phyloP scores from a whole-genome alignment of 2,113 vertebrate species.

The Nerophis ophidion region DNA sequence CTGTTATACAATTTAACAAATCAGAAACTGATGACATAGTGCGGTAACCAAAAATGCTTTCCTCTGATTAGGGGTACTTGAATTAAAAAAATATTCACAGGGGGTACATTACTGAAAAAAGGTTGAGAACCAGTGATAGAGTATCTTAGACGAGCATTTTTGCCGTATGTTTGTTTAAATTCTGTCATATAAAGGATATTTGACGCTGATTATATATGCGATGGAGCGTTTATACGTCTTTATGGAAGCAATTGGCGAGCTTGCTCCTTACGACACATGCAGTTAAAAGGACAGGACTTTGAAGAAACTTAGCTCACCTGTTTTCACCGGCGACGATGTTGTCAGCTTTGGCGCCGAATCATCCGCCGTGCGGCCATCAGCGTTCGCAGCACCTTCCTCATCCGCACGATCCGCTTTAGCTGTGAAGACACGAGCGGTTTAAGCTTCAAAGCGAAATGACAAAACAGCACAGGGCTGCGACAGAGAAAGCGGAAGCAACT shows the following conservation, averaged over 20 bases:
- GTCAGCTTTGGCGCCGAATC: constrained; percentile 19
- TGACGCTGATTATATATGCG: no score
- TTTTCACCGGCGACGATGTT: constrained; percentile 13
- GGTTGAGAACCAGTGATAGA: no score
- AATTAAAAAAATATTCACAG: no score
- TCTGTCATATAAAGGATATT: no score
- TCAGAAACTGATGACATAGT: no score
- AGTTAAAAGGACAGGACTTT: constrained; percentile 2
- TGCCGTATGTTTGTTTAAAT: no score
- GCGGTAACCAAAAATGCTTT: no score
- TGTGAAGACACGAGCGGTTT: constrained; percentile 45
- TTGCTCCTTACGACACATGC: neutral
- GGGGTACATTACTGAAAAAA: no score
- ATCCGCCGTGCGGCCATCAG: constrained; percentile 13
- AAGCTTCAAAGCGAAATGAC: constrained; percentile 21
- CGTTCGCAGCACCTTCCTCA: constrained; percentile 15
- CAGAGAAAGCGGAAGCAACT: constrained; percentile 22
- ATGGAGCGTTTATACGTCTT: constrained; percentile 10
- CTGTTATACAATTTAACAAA: no score
- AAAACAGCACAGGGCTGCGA: constrained; percentile 4
- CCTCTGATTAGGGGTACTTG: no score
- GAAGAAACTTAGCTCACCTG: constrained; percentile 46
- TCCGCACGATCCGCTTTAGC: constrained; percentile 28
- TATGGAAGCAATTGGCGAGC: constrained; percentile 48
- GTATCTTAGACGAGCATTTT: no score